These are phyloP conservation scores for Hormaphis cornu DNA, from an alignment of 1,140 invertebrate genomes.

Conservation along the genomic window DNA sequence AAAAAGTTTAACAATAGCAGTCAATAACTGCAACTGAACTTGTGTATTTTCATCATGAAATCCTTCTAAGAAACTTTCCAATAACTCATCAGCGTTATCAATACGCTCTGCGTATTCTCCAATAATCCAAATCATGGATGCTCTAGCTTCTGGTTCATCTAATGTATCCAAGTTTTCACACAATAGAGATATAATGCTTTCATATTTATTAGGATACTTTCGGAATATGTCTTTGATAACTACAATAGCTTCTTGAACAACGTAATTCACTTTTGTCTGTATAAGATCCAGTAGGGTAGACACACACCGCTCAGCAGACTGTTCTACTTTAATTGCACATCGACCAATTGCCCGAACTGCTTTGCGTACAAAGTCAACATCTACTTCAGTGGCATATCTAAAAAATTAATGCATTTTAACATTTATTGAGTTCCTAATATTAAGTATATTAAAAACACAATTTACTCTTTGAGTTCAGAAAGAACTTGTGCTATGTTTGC, in stretches of 20 bases:
- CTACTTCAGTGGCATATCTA: constrained; percentile 89
- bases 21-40: constrained; percentile 92
- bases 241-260: constrained; percentile 99
- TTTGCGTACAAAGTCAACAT: constrained; percentile 99
- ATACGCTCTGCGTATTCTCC: constrained; percentile 95
- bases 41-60: constrained; percentile 99
- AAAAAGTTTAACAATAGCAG: constrained; percentile 97
- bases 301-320: constrained; percentile 95
- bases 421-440: not conserved
- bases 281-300: constrained; percentile 97
- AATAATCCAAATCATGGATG: constrained; percentile 99
- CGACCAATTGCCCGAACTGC: constrained; percentile 95
- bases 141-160: constrained; percentile 97
- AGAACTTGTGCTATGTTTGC: constrained; percentile 97
- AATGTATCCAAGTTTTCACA: constrained; percentile 98
- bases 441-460: not conserved
- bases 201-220: constrained; percentile 99
- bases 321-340: constrained; percentile 99
- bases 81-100: constrained; percentile 96
- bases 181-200: constrained; percentile 97
- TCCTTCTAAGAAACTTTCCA: constrained; percentile 98
- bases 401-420: not conserved
- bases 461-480: constrained; percentile 86
- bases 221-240: constrained; percentile 99
- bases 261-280: constrained; percentile 99